Conservation (phyloP, 2,797 vertebrate genomes). For the Propithecus deckenii region DNA sequence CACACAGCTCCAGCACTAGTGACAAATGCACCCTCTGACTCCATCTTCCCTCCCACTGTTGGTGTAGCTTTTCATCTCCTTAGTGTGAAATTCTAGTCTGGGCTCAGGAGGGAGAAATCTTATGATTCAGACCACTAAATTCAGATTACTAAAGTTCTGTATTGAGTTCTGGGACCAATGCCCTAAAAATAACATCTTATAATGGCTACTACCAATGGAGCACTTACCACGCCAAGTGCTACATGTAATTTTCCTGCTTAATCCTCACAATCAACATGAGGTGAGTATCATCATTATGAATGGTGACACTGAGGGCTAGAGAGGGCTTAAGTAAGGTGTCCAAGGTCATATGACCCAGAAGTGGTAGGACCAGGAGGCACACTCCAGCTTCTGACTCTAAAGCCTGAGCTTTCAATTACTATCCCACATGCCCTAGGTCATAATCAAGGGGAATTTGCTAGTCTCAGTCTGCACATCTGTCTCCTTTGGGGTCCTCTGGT, state of each 20-base stretch:
- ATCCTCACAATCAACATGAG: neutral
- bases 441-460: neutral
- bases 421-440: neutral
- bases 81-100: neutral
- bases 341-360: neutral
- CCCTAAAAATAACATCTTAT: neutral
- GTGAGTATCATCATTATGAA: neutral
- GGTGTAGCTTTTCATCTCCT: neutral
- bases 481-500: neutral
- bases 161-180: neutral
- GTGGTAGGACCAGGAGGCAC: neutral
- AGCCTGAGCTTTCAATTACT: neutral
- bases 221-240: too few relatives aligned
- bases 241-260: neutral
- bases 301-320: neutral
- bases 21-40: neutral
- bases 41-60: neutral
- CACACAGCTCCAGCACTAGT: neutral
- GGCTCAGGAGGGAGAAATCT: neutral
- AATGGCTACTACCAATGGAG: neutral
- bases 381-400: neutral
- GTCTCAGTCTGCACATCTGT: neutral
- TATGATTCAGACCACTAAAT: neutral
- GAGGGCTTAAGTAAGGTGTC: neutral
- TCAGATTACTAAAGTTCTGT: neutral